Conservation (phyloP, 2,113 vertebrate genomes). For the Proteles cristata region DNA sequence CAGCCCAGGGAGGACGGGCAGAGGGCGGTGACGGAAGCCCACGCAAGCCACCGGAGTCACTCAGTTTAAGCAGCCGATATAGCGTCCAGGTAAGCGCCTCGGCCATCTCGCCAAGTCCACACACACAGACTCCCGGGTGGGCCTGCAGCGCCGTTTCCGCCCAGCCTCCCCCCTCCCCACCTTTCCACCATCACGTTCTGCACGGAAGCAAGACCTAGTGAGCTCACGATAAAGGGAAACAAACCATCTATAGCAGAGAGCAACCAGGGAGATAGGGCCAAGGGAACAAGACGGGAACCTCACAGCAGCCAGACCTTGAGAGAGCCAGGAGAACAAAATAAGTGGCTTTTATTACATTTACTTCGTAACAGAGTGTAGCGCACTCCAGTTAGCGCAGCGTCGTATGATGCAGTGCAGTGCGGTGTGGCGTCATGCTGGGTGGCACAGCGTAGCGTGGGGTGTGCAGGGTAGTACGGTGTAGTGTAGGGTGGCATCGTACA, state of each 20-base stretch:
- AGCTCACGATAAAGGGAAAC: not conserved
- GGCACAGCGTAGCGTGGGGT: no score
- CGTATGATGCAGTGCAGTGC: not conserved
- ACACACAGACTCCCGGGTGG: not conserved
- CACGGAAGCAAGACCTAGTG: no score
- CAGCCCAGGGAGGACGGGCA: fast-evolving
- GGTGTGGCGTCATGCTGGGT: no score
- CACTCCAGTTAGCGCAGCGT: fast-evolving
- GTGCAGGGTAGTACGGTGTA: no score
- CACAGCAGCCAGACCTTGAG: not conserved
- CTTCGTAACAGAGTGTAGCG: fast-evolving
- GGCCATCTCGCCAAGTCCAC: fast-evolving
- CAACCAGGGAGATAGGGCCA: no score
- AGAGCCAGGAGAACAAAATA: no score
- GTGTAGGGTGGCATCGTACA: no score
- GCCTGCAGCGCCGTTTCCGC: fast-evolving
- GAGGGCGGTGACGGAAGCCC: fast-evolving
- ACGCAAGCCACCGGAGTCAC: fast-evolving
- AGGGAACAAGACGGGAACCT: not conserved
- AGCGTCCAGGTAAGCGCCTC: fast-evolving
- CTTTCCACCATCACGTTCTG: fast-evolving
- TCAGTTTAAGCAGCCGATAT: fast-evolving
- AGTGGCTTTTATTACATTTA: not conserved
- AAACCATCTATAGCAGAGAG: no score
- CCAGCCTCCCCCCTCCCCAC: not conserved